Evolutionary conservation across 2,888 invertebrate species (phyloP), one percentile per base, ranked within the genome.

Genomic region (Lingula anatina): DNA sequence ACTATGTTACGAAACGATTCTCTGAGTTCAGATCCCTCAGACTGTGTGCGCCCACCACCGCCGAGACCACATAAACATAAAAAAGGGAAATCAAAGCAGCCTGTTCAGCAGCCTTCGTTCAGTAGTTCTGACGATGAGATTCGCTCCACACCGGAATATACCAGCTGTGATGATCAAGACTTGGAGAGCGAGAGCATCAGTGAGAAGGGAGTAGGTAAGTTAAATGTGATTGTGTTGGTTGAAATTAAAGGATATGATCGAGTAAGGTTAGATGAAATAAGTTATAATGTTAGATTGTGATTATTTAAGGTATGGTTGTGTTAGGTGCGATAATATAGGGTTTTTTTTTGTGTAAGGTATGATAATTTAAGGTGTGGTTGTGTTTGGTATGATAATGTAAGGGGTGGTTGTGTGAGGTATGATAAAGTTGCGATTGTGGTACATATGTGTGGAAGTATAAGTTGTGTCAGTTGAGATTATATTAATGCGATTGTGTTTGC

Each of bases 91-190:
- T n/a, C n/a, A n/a, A n/a, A n/a, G n/a, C n/a, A n/a, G n/a, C n/a
- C n/a, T n/a, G n/a, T n/a, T n/a, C n/a, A n/a, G n/a, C 74, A 75
- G 54, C 66, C 68, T 41, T 75, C 75, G 12, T 55, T 71, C 23
- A 74, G 74, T 57, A 89, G 88, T 68, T 90, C 90, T 47, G 90
- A 90, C 74, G 97, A 97, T 75, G 96, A 97, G 76, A 83, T 90
- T 47, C 83, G 89, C 64, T 87, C 87, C 47, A 93, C 90, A 31
- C 89, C 91, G 18, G 93, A 93, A 74, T 90, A 89, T 76, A 88
- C 88, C 54, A 90, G 90, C 73, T 81, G 83, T 67, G 88, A 88
- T 68, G 81, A 81, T 54, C 68, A 73, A 45, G n/a, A n/a, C n/a
- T n/a, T n/a, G n/a, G 80, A 80, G 54, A 79, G 78, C 57, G 80